A percentile compares a stretch with the other conserved stretches of the same genome.
phyloP scores from a whole-genome alignment of 2,113 vertebrate species.

The Myxocyprinus asiaticus region DNA sequence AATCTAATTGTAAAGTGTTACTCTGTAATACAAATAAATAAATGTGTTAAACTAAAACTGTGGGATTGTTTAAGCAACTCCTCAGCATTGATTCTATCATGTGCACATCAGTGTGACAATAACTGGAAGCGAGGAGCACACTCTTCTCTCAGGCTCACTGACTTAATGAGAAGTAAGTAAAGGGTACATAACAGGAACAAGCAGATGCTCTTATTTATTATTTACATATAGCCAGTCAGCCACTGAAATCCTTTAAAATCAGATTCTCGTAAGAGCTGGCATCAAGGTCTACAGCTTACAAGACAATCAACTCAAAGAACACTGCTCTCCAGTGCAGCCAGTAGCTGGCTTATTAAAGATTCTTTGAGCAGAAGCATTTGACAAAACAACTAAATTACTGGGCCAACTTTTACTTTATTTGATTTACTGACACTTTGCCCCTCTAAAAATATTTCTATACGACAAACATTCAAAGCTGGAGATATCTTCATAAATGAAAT shows the following conservation, averaged over 20 bases:
- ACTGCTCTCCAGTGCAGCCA: not conserved
- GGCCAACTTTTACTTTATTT: not conserved
- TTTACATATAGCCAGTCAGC: constrained; percentile 54
- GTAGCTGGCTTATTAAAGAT: not conserved
- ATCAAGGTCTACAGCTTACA: constrained; percentile 36
- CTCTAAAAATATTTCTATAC: too few species aligned
- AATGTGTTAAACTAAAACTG: too few species aligned
- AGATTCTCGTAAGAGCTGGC: constrained; percentile 44
- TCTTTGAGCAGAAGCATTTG: not conserved
- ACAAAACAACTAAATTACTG: constrained; percentile 6
- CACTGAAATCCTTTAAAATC: constrained; percentile 45
- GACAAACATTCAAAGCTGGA: not conserved
- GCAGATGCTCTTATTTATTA: constrained; percentile 61
- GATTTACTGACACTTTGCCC: not conserved
- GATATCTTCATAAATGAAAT: not conserved
- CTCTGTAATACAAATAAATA: too few species aligned
- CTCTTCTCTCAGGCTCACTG: constrained; percentile 21
- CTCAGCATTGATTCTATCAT: not conserved
- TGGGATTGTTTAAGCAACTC: not conserved
- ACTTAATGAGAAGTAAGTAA: constrained; percentile 54
- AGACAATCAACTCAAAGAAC: constrained; percentile 2
- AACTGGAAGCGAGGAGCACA: constrained; percentile 15
- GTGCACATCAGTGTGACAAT: constrained; percentile 24
- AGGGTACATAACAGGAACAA: constrained; percentile 51
- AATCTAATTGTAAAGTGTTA: too few species aligned